These are phyloP conservation scores for human (Homo sapiens) DNA, from an alignment of 2,113 vertebrate species.

Conservation along the genomic window GRCh38 chr5:90749501-90750000, in stretches of 20 bases:
- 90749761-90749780: neutral
- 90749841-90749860: neutral
- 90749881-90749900: neutral
- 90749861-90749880: neutral
- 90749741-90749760: neutral
- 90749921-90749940: neutral
- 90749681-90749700: neutral
- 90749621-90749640: neutral
- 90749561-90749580: slow-evolving; percentile 31
- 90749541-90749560: slow-evolving; percentile 19
- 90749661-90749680: neutral
- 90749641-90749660: neutral
- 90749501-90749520: slow-evolving; percentile 37
- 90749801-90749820: neutral
- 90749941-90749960: neutral
- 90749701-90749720: neutral
- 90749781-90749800: neutral
- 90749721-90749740: neutral
- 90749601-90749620: neutral
- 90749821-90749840: neutral
- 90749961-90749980: neutral
- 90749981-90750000: neutral
- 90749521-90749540: neutral
- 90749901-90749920: neutral
- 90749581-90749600: slow-evolving; percentile 25